These are phyloP conservation scores for Syrrhaptes paradoxus DNA, from an alignment of 2,113 vertebrate species.

Conservation along the genomic window DNA sequence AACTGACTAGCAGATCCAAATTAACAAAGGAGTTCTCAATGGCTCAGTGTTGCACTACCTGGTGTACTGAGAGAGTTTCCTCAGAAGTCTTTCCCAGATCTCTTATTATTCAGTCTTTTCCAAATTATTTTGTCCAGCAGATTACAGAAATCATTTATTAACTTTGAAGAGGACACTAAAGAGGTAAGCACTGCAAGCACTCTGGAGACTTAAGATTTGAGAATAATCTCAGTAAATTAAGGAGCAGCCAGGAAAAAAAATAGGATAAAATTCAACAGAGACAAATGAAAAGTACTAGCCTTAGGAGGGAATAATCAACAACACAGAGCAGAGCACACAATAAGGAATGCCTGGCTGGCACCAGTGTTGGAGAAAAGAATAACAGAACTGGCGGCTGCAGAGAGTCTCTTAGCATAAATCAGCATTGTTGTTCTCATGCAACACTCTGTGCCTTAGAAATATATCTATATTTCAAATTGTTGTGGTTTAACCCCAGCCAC, in stretches of 20 bases:
- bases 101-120: constrained; percentile 12
- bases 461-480: background rate
- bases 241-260: background rate
- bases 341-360: background rate
- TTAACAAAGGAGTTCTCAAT: background rate
- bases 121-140: constrained; percentile 26
- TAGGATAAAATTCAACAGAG: background rate
- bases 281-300: constrained; percentile 33
- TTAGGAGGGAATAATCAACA: constrained; percentile 40
- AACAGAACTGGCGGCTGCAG: background rate
- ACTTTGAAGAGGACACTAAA: constrained; percentile 37
- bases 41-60: background rate
- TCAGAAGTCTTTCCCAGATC: background rate
- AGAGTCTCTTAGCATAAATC: background rate
- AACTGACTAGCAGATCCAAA: background rate
- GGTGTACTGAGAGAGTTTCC: background rate
- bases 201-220: constrained; percentile 17
- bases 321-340: background rate
- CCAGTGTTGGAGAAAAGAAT: background rate
- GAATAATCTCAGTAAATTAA: constrained; percentile 45
- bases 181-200: constrained; percentile 14
- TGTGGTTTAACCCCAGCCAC: no score
- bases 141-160: constrained; percentile 50
- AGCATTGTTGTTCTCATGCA: background rate
- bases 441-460: background rate